Evolutionary conservation across 2,797 vertebrate species (phyloP).

Genomic region (Selene dorsalis): DNA sequence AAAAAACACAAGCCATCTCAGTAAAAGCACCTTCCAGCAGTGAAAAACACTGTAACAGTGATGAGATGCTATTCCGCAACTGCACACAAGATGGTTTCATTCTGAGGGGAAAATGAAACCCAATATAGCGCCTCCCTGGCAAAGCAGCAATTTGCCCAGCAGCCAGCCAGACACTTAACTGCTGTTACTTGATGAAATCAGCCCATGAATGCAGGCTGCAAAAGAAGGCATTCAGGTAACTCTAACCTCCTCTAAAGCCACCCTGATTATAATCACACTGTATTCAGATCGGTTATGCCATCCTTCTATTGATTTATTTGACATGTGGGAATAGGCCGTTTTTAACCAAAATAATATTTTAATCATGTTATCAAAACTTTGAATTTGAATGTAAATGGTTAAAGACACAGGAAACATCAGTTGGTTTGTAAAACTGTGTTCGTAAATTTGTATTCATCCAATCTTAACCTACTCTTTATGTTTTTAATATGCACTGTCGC

Average conservation of each 20-base stretch:
- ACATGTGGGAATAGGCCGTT: background rate
- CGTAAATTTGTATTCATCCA: no score
- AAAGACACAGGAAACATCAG: background rate
- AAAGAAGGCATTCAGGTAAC: background rate
- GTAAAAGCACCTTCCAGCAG: background rate
- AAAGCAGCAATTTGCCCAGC: background rate
- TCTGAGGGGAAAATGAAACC: background rate
- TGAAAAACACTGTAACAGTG: background rate
- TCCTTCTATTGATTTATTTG: background rate
- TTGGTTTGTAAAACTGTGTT: background rate
- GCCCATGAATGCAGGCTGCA: background rate
- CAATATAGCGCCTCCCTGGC: background rate
- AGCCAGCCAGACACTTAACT: conserved; percentile 7
- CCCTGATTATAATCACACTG: background rate
- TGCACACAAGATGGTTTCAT: background rate
- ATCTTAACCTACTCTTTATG: no score
- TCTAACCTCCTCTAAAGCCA: background rate
- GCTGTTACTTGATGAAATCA: conserved; percentile 13
- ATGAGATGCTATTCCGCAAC: conserved; percentile 11
- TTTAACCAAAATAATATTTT: background rate
- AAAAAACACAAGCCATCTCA: background rate
- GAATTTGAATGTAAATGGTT: background rate
- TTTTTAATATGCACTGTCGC: no score
- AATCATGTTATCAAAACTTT: background rate
- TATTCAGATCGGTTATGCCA: background rate